Percentiles rank a stretch among this genome's conserved stretches.
These are phyloP conservation scores for Atta texana DNA, from an alignment of 1,140 invertebrate species.

Conservation along the genomic window DNA sequence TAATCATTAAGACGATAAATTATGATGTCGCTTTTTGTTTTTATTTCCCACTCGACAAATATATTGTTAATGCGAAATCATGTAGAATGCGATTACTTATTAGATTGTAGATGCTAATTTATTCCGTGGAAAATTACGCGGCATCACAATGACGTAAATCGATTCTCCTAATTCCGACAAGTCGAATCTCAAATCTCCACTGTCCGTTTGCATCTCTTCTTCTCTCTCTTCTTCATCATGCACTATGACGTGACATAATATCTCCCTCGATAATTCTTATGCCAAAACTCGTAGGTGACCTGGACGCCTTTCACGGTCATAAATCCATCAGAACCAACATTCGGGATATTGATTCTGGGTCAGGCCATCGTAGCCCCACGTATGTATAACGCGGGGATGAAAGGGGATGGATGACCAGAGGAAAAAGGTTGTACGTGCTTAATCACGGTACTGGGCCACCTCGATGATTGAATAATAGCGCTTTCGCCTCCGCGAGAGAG, in stretches of 20 bases:
- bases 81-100: not conserved
- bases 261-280: constrained; percentile 60
- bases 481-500: constrained; percentile 45
- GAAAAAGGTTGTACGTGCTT: constrained; percentile 62
- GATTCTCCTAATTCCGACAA: constrained; percentile 8
- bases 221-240: not conserved
- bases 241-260: constrained; percentile 32
- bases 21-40: not conserved
- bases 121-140: not conserved
- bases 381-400: not conserved
- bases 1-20: constrained; percentile 10
- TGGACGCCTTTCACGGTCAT: constrained; percentile 47
- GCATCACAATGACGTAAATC: not conserved
- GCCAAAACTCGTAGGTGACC: constrained; percentile 47
- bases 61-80: not conserved
- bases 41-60: not conserved
- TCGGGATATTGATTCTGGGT: constrained; percentile 61
- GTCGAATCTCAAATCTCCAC: constrained; percentile 31
- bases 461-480: constrained; percentile 58
- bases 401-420: constrained; percentile 21
- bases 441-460: constrained; percentile 58
- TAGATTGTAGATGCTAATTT: constrained; percentile 17
- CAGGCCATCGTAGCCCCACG: constrained; percentile 14
- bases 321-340: constrained; percentile 62
- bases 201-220: not conserved